Conservation (phyloP, 2,113 vertebrate genomes). For the Amphiprion percula region DNA sequence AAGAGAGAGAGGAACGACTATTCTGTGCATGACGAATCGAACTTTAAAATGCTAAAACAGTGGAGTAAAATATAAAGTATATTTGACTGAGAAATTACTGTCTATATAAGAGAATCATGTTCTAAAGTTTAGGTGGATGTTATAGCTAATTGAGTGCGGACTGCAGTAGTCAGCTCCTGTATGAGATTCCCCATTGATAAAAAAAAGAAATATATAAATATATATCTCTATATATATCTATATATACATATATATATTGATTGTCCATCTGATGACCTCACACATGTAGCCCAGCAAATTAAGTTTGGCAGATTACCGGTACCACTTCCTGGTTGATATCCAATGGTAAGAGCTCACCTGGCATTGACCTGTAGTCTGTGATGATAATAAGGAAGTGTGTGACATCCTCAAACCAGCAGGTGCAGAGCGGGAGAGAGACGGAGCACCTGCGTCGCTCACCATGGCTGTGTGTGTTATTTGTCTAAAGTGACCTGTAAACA, state of each 20-base stretch:
- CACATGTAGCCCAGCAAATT: constrained; percentile 73
- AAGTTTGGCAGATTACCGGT: constrained; percentile 61
- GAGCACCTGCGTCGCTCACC: constrained; percentile 55
- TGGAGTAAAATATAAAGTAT: constrained; percentile 74
- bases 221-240: constrained; percentile 33
- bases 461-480: constrained; percentile 47
- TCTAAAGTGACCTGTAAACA: constrained; percentile 42
- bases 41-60: constrained; percentile 77
- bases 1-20: constrained; percentile 60
- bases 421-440: constrained; percentile 42
- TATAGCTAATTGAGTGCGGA: constrained; percentile 75
- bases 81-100: constrained; percentile 84
- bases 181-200: constrained; percentile 70
- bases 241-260: constrained; percentile 48
- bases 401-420: constrained; percentile 56
- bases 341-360: constrained; percentile 69
- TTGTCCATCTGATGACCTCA: constrained; percentile 70
- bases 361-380: constrained; percentile 60
- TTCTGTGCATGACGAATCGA: constrained; percentile 83
- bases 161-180: constrained; percentile 76
- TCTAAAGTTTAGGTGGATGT: constrained; percentile 80
- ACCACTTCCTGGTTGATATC: constrained; percentile 62
- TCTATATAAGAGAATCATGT: constrained; percentile 80
- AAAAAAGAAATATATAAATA: constrained; percentile 20
- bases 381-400: constrained; percentile 58